Conservation (phyloP, 2,888 invertebrate species). For the Pyrrhosoma nymphula region DNA sequence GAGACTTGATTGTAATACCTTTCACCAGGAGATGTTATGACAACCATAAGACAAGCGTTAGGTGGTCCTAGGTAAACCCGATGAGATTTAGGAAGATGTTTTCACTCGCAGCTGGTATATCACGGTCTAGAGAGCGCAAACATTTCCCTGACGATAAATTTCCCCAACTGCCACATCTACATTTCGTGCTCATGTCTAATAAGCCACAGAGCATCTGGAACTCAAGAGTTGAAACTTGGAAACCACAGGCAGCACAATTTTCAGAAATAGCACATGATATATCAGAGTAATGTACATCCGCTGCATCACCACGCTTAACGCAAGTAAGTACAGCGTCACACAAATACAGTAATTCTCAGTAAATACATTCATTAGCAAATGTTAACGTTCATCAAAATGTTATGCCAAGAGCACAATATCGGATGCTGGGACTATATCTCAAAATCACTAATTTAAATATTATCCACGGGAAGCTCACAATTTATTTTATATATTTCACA, state of each 20-base stretch:
- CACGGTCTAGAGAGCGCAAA: not conserved
- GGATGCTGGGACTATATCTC: no score
- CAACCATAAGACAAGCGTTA: not conserved
- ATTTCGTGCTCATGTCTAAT: constrained; percentile 18
- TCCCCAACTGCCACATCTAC: not conserved
- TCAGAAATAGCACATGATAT: not conserved
- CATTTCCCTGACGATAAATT: not conserved
- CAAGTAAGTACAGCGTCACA: not conserved
- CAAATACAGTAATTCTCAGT: not conserved
- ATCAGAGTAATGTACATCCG: not conserved
- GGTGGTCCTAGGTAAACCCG: not conserved
- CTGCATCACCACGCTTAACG: no score
- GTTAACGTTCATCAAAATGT: no score
- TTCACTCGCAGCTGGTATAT: not conserved
- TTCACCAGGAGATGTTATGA: not conserved
- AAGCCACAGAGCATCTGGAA: not conserved
- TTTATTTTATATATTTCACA: no score
- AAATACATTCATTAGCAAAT: not conserved
- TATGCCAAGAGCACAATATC: no score
- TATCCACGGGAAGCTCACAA: no score
- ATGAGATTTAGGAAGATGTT: not conserved
- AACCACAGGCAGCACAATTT: not conserved
- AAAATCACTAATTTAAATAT: no score
- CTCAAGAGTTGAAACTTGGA: constrained; percentile 1
- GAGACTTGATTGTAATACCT: not conserved